These are phyloP conservation scores for Sinocyclocheilus maitianheensis DNA, from an alignment of 2,113 vertebrate genomes.

Conservation along the genomic window DNA sequence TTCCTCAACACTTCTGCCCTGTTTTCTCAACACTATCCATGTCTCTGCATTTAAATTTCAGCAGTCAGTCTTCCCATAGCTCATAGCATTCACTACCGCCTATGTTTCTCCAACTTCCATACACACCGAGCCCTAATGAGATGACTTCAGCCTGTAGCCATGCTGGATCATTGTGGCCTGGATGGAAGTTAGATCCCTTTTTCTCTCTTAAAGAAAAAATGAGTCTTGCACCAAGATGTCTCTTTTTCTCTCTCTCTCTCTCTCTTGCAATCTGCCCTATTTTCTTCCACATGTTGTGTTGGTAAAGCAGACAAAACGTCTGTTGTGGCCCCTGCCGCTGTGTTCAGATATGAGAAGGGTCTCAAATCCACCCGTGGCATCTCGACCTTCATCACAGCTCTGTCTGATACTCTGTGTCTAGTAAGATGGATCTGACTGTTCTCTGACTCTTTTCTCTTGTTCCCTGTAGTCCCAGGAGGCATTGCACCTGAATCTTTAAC, in stretches of 20 bases:
- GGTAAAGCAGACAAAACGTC: constrained; percentile 63
- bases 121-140: neutral
- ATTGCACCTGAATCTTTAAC: constrained; percentile 91
- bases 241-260: neutral
- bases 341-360: constrained; percentile 61
- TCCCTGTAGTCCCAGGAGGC: constrained; percentile 84
- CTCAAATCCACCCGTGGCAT: constrained; percentile 12
- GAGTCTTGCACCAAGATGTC: neutral
- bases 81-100: neutral
- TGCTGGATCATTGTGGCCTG: neutral
- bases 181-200: neutral
- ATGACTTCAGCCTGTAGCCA: neutral
- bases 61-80: neutral
- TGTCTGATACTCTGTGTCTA: neutral
- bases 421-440: neutral
- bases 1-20: neutral
- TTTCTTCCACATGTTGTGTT: constrained; percentile 36
- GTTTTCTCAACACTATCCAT: neutral
- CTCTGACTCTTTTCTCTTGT: neutral
- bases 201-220: constrained; percentile 4
- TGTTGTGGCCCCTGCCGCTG: constrained; percentile 57
- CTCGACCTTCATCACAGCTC: neutral
- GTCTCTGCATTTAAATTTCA: neutral
- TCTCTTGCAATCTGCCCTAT: neutral
- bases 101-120: neutral